Conservation (phyloP, 2,888 invertebrate genomes). For the Lysandra coridon region DNA sequence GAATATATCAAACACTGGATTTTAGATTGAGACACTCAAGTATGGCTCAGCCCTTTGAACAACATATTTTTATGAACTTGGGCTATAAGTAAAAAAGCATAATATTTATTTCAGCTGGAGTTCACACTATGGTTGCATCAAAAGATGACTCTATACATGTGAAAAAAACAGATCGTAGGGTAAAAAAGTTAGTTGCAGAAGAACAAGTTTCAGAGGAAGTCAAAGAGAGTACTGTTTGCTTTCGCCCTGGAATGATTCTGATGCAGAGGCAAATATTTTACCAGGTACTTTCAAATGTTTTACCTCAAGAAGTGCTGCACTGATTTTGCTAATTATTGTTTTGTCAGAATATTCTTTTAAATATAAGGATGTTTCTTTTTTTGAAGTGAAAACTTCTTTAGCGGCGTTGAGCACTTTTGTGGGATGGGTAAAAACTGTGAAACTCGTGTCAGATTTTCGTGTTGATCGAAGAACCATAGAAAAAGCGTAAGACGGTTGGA, state of each 20-base stretch:
- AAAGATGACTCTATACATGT: conserved; percentile 53
- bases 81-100: neutral
- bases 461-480: too few relatives aligned
- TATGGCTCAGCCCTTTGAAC: conserved; percentile 44
- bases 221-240: conserved; percentile 59
- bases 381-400: too few relatives aligned
- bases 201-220: conserved; percentile 50
- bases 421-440: too few relatives aligned
- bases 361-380: too few relatives aligned
- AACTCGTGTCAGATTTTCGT: too few relatives aligned
- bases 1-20: conserved; percentile 94
- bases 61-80: neutral
- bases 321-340: too few relatives aligned
- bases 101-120: conserved; percentile 51
- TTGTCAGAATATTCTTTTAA: too few relatives aligned
- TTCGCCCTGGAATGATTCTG: conserved; percentile 86
- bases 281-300: conserved; percentile 78
- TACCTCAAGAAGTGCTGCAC: too few relatives aligned
- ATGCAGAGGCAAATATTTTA: conserved; percentile 94
- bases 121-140: conserved; percentile 62
- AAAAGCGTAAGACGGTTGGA: too few relatives aligned
- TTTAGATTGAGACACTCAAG: conserved; percentile 85
- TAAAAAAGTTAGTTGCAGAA: conserved; percentile 44
- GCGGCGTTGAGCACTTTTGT: too few relatives aligned
- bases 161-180: conserved; percentile 56